Base-by-base conservation (phyloP, 2,113 vertebrate species). In the Colistium nudipinnis region DNA sequence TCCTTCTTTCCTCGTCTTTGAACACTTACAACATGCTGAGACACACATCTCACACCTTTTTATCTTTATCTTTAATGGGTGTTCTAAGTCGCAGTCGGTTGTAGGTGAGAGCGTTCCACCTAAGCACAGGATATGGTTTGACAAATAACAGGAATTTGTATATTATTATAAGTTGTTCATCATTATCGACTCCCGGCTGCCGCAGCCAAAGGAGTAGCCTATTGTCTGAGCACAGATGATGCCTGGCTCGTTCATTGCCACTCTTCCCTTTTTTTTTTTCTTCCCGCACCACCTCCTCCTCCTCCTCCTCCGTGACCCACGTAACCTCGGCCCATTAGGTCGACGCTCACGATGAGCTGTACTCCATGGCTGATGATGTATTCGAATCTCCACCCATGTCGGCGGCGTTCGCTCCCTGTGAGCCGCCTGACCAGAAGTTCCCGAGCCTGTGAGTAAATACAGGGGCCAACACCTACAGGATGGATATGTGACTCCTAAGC, bases 341-440 rank as follows among this genome's bases (percentile, higher is more conserved):
- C 12, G 92, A 94, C 62, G 88, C 90, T 72, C 95, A 94, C 0
- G 96, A 94, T 0, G 95, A 98, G 83, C 89, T 91, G 0, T 95
- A 93, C 81, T 98, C 96, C 30, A 97, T 98, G 94, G 92, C 95
- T 0, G 97, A 99, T 0, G 97, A 99, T 0, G 97, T 99, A 30
- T 99, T 99, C 10, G 97, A 99, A 86, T 98, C 97, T 0, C 96
- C 96, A 0, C 96, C 96, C 0, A 83, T 97, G 0, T 98, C 97
- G 0, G 96, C 96, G 35, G 80, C 83, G 0, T 90, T 86, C 60
- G 83, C 51, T 28, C 76, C 92, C 8, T 73, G 76, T 0, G 95
- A 94, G 3, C 91, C 87, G 0, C 67, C 83, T 0, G 85, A 87
- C 12, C 69, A 78, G 7, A 88, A 89, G 31, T 93, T 91, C 62